These are phyloP conservation scores for Polyommatus icarus DNA, from an alignment of 2,888 invertebrate genomes.

Conservation along the genomic window DNA sequence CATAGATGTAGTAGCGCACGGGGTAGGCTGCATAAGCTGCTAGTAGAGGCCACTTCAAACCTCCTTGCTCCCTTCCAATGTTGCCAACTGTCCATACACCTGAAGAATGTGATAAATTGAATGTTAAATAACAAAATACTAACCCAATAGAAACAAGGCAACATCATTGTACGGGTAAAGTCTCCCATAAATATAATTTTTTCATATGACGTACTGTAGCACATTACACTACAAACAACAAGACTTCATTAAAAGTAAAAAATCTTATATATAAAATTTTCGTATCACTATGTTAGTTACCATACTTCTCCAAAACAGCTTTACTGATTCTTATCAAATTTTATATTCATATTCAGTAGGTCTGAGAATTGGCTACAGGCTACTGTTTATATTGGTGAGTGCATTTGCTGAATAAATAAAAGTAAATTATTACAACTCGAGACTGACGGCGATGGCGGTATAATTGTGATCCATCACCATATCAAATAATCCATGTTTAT, in stretches of 20 bases:
- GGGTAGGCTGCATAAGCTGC: conserved; percentile 85
- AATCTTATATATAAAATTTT: neutral
- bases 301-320: too few species aligned
- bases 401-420: too few species aligned
- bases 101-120: conserved; percentile 54
- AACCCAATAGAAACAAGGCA: neutral
- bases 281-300: too few species aligned
- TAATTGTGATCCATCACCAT: neutral
- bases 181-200: too few species aligned
- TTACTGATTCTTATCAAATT: too few species aligned
- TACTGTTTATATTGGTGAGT: too few species aligned
- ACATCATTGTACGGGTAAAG: neutral
- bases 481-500: neutral
- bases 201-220: neutral
- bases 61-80: conserved; percentile 90
- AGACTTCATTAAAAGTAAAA: neutral
- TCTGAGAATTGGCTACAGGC: too few species aligned
- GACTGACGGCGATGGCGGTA: too few species aligned
- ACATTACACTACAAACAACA: neutral
- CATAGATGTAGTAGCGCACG: conserved; percentile 85
- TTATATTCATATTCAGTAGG: too few species aligned
- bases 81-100: conserved; percentile 96
- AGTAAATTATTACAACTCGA: too few species aligned
- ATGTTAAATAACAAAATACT: neutral
- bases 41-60: conserved; percentile 84